These are phyloP conservation scores for Dermatemys mawii DNA, from an alignment of 2,113 vertebrate species.

Conservation along the genomic window DNA sequence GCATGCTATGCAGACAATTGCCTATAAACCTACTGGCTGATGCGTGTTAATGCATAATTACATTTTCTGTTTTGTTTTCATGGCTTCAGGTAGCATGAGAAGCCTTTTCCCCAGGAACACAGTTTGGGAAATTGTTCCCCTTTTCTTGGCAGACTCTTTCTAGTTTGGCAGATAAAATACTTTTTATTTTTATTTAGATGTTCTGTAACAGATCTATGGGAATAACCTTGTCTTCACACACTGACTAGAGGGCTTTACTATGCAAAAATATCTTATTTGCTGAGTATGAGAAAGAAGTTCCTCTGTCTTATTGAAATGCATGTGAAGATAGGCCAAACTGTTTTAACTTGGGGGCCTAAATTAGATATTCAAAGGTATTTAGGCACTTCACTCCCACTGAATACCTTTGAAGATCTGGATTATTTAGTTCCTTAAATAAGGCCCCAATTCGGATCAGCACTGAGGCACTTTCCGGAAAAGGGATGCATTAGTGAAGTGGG, in stretches of 20 bases:
- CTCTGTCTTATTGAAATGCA: conserved; percentile 8
- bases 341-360: conserved; percentile 25
- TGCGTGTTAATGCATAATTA: conserved; percentile 55
- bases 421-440: conserved; percentile 54
- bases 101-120: conserved; percentile 18
- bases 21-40: conserved; percentile 62
- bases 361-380: background rate
- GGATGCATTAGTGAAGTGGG: background rate
- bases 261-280: conserved; percentile 7
- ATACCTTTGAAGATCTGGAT: background rate
- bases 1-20: conserved; percentile 65
- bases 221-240: conserved; percentile 10
- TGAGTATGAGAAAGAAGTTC: background rate
- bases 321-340: background rate
- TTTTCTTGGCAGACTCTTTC: background rate
- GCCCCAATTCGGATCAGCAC: conserved; percentile 28
- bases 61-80: conserved; percentile 66
- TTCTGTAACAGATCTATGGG: conserved; percentile 5
- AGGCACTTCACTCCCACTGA: background rate
- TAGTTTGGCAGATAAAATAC: conserved; percentile 7
- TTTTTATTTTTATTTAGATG: too few relatives aligned
- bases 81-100: conserved; percentile 41
- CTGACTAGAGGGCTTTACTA: conserved; percentile 6
- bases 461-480: conserved; percentile 28
- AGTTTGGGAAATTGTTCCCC: background rate